Evolutionary conservation across 2,888 invertebrate species (phyloP).

Genomic region (Aphodius granarius): DNA sequence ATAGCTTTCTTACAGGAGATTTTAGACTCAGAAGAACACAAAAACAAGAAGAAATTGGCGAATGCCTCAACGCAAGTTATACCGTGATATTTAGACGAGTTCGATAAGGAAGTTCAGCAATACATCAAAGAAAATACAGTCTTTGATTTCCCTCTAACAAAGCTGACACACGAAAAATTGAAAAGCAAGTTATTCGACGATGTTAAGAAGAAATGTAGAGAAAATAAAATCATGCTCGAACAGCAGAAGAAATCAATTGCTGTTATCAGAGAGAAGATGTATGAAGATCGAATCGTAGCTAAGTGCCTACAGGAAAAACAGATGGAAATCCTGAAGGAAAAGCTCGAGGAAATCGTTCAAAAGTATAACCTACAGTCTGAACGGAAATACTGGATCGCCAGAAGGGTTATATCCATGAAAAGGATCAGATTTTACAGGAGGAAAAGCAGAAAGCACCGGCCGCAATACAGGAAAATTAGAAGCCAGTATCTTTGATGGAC

Average conservation of each 20-base stretch:
- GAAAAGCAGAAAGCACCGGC: slow-evolving; percentile 20
- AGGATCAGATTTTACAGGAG: slow-evolving; percentile 17
- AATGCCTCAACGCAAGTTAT: slow-evolving; percentile 18
- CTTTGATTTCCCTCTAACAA: slow-evolving; percentile 12
- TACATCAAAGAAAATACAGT: neutral
- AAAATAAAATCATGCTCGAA: slow-evolving; percentile 1
- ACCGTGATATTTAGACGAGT: slow-evolving; percentile 16
- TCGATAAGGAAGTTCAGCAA: slow-evolving; percentile 14
- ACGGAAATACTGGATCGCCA: slow-evolving; percentile 13
- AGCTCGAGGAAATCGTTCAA: slow-evolving; percentile 19
- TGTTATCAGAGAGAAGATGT: slow-evolving; percentile 27
- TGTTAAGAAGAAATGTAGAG: neutral
- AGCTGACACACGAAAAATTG: slow-evolving; percentile 7
- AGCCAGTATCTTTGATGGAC: no score
- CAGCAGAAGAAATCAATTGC: slow-evolving; percentile 24
- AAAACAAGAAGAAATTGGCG: neutral
- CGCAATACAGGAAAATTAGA: no score
- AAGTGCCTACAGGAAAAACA: slow-evolving; percentile 28
- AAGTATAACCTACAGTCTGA: slow-evolving; percentile 14
- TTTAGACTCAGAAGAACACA: neutral
- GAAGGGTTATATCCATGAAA: slow-evolving; percentile 28
- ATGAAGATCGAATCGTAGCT: no score
- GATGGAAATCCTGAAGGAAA: slow-evolving; percentile 2
- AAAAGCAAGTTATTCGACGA: neutral
- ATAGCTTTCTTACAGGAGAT: neutral